Evolutionary conservation across 2,113 vertebrate species (phyloP), one percentile per base, ranked within the genome.

Genomic region (Meriones unguiculatus): DNA sequence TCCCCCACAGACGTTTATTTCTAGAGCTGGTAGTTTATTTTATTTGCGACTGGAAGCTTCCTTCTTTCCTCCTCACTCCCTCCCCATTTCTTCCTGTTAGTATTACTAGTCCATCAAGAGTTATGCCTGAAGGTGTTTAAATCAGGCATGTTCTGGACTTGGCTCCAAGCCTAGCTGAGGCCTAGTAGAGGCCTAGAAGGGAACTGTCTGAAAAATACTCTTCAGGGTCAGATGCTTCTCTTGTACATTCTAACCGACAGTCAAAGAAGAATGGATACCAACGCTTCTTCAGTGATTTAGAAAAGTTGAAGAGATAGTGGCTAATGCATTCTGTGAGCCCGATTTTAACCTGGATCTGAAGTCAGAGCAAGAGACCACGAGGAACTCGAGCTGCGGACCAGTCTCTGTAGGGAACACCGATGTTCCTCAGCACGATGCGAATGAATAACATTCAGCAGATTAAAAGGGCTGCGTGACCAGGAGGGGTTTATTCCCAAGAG

Each of bases 261-360:
- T 78, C 90, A 52, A 89, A 64, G 24, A 89, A 88, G 52, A 81
- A 69, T 94, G 78, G 78, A 92, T 54, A 86, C 2, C 14, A 90
- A 73, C 88, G 18, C 20, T 20, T 88, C 65, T 52, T 77, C 46
- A 67, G 8, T 65, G 80, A 67, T 67, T 20, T 35, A 2, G 10
- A 30, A 69, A 90, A 81, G 46, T 7, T 14, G 24, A 91, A 92
- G 35, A 87, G 52, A 4, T 46, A 92, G 14, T 80, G 89, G 25
- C 32, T 46, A 95, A 77, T 17, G 90, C 14, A 35, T 94, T 62
- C 22, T 78, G 32, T 62, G 41, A 87, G 38, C 17, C 30, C 17
- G 78, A 18, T 4, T 59, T 77, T 75, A 78, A 20, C 35, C 50
- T 92, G 64, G 62, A 87, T 80, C 13, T 9, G 59, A 87, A 82